A percentile compares a stretch with the other conserved stretches of the same genome.
Conservation (phyloP, 2,797 vertebrate species). For the Notolabrus celidotus region DNA sequence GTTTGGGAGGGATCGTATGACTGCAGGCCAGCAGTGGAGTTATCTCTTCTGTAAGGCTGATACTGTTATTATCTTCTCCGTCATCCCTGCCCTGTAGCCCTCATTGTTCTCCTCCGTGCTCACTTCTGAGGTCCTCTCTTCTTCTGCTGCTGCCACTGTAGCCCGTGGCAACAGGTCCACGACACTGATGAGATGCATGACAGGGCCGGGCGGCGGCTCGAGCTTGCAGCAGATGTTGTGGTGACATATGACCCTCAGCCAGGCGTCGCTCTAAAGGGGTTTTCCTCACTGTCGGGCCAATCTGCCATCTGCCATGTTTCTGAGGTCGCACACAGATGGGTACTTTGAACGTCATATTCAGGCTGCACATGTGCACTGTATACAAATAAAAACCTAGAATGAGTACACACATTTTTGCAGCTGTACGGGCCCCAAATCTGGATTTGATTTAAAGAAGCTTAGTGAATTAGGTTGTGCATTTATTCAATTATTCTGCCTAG, state of each 20-base stretch:
- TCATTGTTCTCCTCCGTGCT: constrained; percentile 69
- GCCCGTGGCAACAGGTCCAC: constrained; percentile 86
- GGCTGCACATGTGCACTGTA: constrained; percentile 72
- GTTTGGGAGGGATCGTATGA: constrained; percentile 70
- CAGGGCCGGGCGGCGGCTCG: constrained; percentile 56
- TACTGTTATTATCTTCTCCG: constrained; percentile 77
- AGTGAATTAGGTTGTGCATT: constrained; percentile 72
- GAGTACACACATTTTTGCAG: constrained; percentile 46
- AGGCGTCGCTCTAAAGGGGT: constrained; percentile 86
- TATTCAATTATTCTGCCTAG: constrained; percentile 48
- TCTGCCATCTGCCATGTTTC: constrained; percentile 92
- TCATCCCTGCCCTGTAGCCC: constrained; percentile 62
- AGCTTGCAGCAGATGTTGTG: constrained; percentile 91
- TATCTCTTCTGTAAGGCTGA: constrained; percentile 65
- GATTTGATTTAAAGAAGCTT: constrained; percentile 68
- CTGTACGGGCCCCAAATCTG: constrained; percentile 18
- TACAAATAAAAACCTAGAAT: constrained; percentile 59
- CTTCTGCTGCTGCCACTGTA: constrained; percentile 66
- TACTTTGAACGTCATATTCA: constrained; percentile 44
- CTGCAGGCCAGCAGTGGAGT: constrained; percentile 70
- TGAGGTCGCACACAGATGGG: constrained; percentile 75
- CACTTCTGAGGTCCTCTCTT: constrained; percentile 50
- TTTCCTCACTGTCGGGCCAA: constrained; percentile 85
- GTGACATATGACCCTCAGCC: constrained; percentile 91
- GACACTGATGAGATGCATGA: constrained; percentile 66